phyloP scores from a whole-genome alignment of 2,113 vertebrate genomes.

The Paratilapia polleni region DNA sequence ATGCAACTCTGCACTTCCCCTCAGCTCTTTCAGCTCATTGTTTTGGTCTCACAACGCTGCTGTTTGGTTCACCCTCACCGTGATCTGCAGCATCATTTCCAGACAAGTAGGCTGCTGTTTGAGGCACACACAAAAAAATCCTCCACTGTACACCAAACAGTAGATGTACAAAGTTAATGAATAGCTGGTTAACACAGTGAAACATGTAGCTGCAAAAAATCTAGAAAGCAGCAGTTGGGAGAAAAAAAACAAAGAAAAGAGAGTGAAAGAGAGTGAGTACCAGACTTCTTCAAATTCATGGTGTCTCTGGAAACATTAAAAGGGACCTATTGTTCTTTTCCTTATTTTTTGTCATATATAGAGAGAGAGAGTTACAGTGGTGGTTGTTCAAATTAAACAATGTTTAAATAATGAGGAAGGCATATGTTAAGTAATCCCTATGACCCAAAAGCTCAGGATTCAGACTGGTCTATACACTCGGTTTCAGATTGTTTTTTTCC shows the following conservation, averaged over 20 bases:
- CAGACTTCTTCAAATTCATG: rapidly evolving
- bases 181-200: neutral
- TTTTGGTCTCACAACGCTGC: constrained; percentile 4
- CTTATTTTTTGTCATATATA: neutral
- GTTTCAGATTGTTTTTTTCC: too few relatives aligned
- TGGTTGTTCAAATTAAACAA: neutral
- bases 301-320: neutral
- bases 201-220: neutral
- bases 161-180: neutral
- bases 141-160: neutral
- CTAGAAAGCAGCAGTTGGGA: neutral
- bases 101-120: neutral
- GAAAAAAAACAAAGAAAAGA: neutral
- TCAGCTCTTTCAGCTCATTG: constrained; percentile 6
- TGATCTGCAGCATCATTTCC: neutral
- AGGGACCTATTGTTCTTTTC: neutral
- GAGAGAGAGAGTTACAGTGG: neutral
- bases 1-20: neutral
- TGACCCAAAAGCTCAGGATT: too few relatives aligned
- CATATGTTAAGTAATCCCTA: too few relatives aligned
- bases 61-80: neutral
- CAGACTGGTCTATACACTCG: too few relatives aligned
- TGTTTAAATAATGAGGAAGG: too few relatives aligned
- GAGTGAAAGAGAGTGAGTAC: too few relatives aligned
- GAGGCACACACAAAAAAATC: too few relatives aligned